phyloP scores from a whole-genome alignment of 2,888 invertebrate species.

The Rhingia rostrata region DNA sequence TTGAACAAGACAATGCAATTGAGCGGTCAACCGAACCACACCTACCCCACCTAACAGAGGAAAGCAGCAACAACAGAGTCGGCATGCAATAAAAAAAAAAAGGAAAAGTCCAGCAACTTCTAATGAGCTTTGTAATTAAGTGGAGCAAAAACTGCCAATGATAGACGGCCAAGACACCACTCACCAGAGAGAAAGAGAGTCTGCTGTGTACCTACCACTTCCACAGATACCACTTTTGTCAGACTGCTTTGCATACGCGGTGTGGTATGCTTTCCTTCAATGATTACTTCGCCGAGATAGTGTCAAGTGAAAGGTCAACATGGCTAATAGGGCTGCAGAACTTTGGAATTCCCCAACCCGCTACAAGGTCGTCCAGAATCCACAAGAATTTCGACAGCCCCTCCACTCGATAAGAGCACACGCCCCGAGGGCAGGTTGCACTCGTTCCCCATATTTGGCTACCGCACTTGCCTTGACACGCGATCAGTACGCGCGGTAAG shows the following conservation, averaged over 20 bases:
- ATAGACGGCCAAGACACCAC: constrained; percentile 23
- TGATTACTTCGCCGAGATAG: constrained; percentile 13
- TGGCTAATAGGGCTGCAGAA: constrained; percentile 29
- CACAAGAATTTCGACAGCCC: constrained; percentile 30
- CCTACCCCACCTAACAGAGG: constrained; percentile 41
- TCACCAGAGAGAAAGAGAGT: background rate
- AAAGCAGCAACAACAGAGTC: constrained; percentile 45
- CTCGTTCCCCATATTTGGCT: constrained; percentile 22
- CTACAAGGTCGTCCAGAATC: constrained; percentile 59
- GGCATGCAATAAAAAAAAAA: constrained; percentile 27
- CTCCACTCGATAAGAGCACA: constrained; percentile 11
- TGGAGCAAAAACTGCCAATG: constrained; percentile 29
- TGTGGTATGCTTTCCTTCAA: constrained; percentile 57
- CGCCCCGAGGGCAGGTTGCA: constrained; percentile 19
- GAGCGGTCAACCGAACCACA: constrained; percentile 51
- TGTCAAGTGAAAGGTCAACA: constrained; percentile 55
- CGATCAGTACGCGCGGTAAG: constrained; percentile 27
- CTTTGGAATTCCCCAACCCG: constrained; percentile 45
- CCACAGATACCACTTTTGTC: constrained; percentile 19
- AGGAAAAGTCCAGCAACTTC: constrained; percentile 48
- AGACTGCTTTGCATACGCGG: constrained; percentile 47
- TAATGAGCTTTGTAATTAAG: constrained; percentile 42
- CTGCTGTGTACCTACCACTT: constrained; percentile 9
- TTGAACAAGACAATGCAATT: constrained; percentile 54
- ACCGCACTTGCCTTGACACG: constrained; percentile 56